Base-by-base conservation (phyloP, 2,113 vertebrate species). In the Cervus canadensis region DNA sequence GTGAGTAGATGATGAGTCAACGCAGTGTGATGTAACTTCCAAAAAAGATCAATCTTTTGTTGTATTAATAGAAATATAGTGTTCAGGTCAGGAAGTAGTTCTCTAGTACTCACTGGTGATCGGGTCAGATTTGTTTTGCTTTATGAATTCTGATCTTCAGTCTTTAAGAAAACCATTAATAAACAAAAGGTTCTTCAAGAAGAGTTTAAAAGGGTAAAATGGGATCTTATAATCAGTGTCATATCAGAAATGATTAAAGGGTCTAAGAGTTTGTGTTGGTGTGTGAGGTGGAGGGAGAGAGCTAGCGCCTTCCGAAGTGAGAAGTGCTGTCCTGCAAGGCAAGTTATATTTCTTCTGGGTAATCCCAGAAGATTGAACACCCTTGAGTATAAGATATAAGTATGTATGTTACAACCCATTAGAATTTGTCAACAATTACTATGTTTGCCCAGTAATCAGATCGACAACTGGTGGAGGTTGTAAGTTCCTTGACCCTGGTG, bases 1-100 rank as follows among this genome's bases (percentile, higher is more conserved):
- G 40, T 96, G 50, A 89, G 79, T 43, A 90, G 78, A 64, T 83
- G 81, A 95, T 97, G 97, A 97, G 92, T 98, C 96, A 97, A 81
- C 86, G 40, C 89, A 40, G 23, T 87, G 45, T 95, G 95, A 96
- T 89, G 50, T 43, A 19, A 67, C 94, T 87, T 81, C 48, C 2
- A 43, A 81, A 87, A 81, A 95, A 87, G 82, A 86, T 71, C 78
- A 90, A 84, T 95, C 91, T 96, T 94, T 60, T 91, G 50, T 84
- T 87, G 74, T 89, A 79, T 96, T 97, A 96, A 96, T 85, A 97
- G 96, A 95, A 95, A 74, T 89, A 60, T 0, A 84, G 57, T 30
- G 36, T 92, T 81, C 57, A 57, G 74, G 36, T 86, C 43, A 50
- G 25, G 40, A 82, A 67, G 82, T 64, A 15, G 36, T 86, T 95